Evolutionary conservation across 2,797 vertebrate genomes (phyloP).

Genomic region (Epinephelus awoara): DNA sequence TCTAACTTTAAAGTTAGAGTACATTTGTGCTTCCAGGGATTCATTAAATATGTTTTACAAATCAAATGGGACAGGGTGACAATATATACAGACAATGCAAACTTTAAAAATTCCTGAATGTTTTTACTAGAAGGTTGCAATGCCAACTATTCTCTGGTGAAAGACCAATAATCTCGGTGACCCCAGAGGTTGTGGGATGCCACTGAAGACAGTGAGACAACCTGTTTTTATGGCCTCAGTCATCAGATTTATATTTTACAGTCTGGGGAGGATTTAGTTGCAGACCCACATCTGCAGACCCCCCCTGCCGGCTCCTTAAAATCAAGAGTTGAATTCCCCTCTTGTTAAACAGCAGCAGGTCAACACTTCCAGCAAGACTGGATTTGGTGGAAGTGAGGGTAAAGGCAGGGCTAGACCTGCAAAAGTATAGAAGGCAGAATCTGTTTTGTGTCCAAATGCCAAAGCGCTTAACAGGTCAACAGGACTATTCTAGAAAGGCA

Average conservation of each 20-base stretch:
- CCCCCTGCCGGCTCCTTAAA: not conserved
- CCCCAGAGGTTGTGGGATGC: conserved; percentile 29
- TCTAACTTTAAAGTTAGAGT: no score
- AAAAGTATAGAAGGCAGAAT: not conserved
- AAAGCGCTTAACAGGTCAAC: conserved; percentile 23
- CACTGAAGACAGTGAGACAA: conserved; percentile 38
- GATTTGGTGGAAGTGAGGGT: not conserved
- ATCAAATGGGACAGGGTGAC: not conserved
- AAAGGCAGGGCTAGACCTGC: not conserved
- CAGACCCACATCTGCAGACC: conserved; percentile 68
- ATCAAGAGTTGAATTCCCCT: conserved; percentile 29
- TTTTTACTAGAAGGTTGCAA: conserved; percentile 7
- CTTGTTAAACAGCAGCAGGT: conserved; percentile 53
- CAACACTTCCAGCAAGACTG: conserved; percentile 17
- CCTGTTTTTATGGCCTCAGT: conserved; percentile 45
- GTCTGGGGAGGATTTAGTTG: conserved; percentile 48
- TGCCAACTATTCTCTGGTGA: conserved; percentile 38
- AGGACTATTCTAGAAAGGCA: conserved; percentile 20
- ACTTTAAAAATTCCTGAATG: conserved; percentile 23
- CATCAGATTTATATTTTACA: conserved; percentile 53
- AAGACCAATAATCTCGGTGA: conserved; percentile 49
- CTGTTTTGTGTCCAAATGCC: conserved; percentile 27
- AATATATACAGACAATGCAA: no score
- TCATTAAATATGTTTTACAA: not conserved
- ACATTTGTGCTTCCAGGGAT: no score